Evolutionary conservation across 2,113 vertebrate genomes (phyloP).

Genomic region (Ochotona princeps): DNA sequence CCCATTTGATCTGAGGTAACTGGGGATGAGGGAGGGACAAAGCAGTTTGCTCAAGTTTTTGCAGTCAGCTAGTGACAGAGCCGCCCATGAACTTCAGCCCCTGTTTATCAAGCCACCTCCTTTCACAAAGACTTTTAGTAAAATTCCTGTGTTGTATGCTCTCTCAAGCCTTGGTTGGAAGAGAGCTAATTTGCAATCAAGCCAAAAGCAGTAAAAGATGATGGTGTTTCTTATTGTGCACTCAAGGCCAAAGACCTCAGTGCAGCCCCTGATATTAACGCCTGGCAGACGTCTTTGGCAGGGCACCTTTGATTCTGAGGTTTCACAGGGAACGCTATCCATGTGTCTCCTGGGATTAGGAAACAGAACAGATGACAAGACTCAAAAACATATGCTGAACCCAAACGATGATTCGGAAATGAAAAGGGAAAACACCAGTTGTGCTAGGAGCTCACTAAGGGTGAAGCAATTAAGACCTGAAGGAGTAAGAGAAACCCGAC

Average conservation of each 20-base stretch:
- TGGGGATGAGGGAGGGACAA: not conserved
- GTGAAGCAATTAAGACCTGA: not conserved
- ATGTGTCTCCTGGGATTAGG: not conserved
- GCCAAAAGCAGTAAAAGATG: conserved; percentile 26
- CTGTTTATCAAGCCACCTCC: not conserved
- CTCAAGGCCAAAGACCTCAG: not conserved
- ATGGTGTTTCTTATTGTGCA: conserved; percentile 25
- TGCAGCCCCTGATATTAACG: not conserved
- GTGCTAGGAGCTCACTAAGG: not conserved
- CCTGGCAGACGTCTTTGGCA: not conserved
- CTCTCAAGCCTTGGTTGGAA: conserved; percentile 36
- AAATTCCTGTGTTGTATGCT: conserved; percentile 6
- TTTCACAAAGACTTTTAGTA: conserved; percentile 23
- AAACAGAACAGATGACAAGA: not conserved
- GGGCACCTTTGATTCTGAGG: conserved; percentile 25
- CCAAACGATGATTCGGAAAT: not conserved
- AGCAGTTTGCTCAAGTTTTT: not conserved
- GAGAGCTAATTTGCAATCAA: conserved; percentile 29
- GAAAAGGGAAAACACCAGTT: not conserved
- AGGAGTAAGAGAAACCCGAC: not conserved
- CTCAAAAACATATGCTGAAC: not conserved
- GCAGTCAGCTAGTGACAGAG: not conserved
- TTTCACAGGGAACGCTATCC: not conserved
- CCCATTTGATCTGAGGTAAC: conserved; percentile 12
- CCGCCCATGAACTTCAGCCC: not conserved